Evolutionary conservation across 2,797 vertebrate species (phyloP).

Genomic region (Ficedula albicollis): DNA sequence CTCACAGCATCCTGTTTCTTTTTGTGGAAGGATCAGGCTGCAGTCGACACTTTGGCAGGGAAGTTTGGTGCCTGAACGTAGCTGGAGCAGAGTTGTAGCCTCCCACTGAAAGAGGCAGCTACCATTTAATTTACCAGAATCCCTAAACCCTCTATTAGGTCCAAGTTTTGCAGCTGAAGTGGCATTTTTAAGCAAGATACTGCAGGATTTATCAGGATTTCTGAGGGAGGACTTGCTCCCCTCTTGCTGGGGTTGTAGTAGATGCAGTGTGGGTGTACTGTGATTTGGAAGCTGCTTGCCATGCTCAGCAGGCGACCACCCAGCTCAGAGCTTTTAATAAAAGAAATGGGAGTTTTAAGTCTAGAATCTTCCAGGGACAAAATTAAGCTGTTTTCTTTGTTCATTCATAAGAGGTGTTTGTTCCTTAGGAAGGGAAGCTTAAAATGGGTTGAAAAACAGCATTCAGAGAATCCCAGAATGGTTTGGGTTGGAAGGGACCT

Average conservation of each 20-base stretch:
- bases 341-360: not conserved
- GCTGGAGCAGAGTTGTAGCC: not conserved
- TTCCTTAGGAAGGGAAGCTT: not conserved
- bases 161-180: not conserved
- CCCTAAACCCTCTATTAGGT: not conserved
- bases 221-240: not conserved
- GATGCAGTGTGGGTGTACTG: not conserved
- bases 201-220: not conserved
- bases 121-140: not conserved
- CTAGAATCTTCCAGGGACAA: not conserved
- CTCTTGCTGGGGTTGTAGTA: not conserved
- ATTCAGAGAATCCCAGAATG: not conserved
- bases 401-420: not conserved
- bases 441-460: not conserved
- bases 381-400: not conserved
- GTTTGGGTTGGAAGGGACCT: not conserved
- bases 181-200: not conserved
- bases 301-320: not conserved
- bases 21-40: not conserved
- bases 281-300: not conserved
- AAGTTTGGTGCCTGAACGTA: not conserved
- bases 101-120: not conserved
- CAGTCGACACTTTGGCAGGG: not conserved
- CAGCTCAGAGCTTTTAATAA: not conserved
- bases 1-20: not conserved